Percentiles rank a stretch among this genome's conserved stretches.
Evolutionary conservation across 1,140 invertebrate species (phyloP).

Genomic region (Fragariocoptes setiger): DNA sequence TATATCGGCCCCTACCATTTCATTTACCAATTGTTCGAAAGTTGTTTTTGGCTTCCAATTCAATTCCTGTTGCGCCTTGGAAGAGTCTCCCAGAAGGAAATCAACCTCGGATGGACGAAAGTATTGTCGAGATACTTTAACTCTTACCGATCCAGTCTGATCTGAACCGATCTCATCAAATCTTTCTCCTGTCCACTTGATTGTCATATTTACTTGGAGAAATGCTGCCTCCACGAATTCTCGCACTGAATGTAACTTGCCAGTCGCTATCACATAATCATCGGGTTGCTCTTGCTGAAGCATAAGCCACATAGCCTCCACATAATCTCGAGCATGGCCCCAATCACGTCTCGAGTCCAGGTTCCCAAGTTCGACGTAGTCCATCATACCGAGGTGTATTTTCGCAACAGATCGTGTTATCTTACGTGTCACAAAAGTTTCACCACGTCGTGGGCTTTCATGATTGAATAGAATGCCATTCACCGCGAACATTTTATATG

Average conservation of each 20-base stretch:
- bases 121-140: conserved; percentile 71
- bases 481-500: conserved; percentile 86
- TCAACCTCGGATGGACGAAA: conserved; percentile 94
- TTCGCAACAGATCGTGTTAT: conserved; percentile 90
- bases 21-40: conserved; percentile 45
- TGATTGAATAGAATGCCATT: conserved; percentile 99
- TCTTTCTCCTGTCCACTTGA: conserved; percentile 53
- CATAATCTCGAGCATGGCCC: conserved; percentile 97
- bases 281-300: conserved; percentile 69
- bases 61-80: conserved; percentile 51
- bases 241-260: conserved; percentile 66
- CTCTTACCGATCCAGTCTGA: conserved; percentile 41
- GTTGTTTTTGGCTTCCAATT: conserved; percentile 51
- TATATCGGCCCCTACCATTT: conserved; percentile 85
- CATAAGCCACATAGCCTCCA: conserved; percentile 99
- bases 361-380: conserved; percentile 69
- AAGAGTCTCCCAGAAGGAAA: conserved; percentile 53
- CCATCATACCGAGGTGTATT: conserved; percentile 54
- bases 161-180: conserved; percentile 59
- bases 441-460: conserved; percentile 76
- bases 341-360: conserved; percentile 84
- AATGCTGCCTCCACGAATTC: conserved; percentile 88
- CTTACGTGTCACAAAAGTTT: conserved; percentile 96
- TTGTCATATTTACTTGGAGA: conserved; percentile 2
- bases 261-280: conserved; percentile 91